Conservation (phyloP, 2,113 vertebrate genomes). For the Acanthochromis polyacanthus region DNA sequence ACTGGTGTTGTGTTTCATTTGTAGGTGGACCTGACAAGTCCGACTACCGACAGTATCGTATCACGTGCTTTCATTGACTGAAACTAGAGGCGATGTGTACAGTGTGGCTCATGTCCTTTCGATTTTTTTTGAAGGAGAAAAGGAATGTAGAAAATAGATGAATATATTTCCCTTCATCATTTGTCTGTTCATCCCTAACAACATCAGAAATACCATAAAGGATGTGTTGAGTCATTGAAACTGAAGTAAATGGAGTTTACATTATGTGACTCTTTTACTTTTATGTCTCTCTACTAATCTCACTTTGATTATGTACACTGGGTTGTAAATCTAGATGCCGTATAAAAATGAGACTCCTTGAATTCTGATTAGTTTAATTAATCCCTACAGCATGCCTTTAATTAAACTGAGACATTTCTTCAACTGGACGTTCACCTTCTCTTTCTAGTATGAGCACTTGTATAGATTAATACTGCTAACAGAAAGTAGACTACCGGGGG, state of each 20-base stretch:
- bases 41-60: conserved; percentile 40
- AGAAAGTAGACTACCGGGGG: conserved; percentile 15
- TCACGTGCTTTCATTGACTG: conserved; percentile 67
- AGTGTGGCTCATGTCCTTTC: conserved; percentile 48
- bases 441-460: conserved; percentile 15
- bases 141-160: conserved; percentile 35
- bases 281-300: conserved; percentile 25
- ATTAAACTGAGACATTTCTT: conserved; percentile 34
- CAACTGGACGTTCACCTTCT: conserved; percentile 9
- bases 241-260: not conserved
- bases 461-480: conserved; percentile 10
- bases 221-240: not conserved
- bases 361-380: conserved; percentile 41
- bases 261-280: not conserved
- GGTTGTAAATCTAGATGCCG: conserved; percentile 4
- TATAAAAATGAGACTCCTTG: not conserved
- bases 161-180: conserved; percentile 34
- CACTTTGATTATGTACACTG: conserved; percentile 7
- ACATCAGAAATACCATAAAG: not conserved
- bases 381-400: conserved; percentile 22
- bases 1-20: conserved; percentile 43
- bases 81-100: conserved; percentile 54
- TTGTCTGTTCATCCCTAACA: conserved; percentile 13
- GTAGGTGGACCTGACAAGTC: conserved; percentile 24
- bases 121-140: conserved; percentile 61